A percentile compares a stretch with the other conserved stretches of the same genome.
Conservation (phyloP, 1,140 invertebrate genomes). For the Idris sp. region DNA sequence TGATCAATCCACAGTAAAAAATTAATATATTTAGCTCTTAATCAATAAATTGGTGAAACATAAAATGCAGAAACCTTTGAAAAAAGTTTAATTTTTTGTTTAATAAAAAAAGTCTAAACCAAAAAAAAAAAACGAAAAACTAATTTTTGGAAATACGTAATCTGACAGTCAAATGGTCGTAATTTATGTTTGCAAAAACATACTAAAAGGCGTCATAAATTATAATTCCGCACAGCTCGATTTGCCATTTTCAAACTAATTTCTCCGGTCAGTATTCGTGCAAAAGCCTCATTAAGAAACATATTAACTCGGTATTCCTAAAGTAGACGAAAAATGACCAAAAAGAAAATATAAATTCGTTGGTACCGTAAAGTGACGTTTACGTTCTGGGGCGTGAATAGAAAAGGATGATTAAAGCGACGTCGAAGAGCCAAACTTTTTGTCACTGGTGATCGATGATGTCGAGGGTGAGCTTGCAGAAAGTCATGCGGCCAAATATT, state of each 20-base stretch:
- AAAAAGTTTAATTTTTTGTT: no score
- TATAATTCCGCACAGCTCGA: neutral
- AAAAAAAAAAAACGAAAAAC: conserved; percentile 1
- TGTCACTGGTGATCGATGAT: conserved; percentile 53
- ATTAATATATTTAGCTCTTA: no score
- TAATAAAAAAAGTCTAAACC: neutral
- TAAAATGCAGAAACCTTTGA: no score
- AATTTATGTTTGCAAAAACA: conserved; percentile 1
- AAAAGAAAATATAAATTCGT: conserved; percentile 9
- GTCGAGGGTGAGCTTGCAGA: conserved; percentile 53
- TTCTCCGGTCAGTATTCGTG: conserved; percentile 1
- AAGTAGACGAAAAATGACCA: conserved; percentile 9
- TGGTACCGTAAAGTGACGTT: conserved; percentile 1
- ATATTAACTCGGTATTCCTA: conserved; percentile 5
- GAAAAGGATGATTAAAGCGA: conserved; percentile 20
- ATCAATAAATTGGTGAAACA: no score
- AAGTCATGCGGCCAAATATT: conserved; percentile 47
- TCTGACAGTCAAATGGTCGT: neutral
- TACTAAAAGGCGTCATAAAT: conserved; percentile 1
- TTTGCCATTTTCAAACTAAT: neutral
- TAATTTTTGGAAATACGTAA: neutral
- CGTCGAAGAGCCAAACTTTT: conserved; percentile 30
- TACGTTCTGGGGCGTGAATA: conserved; percentile 21
- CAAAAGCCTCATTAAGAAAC: conserved; percentile 32
- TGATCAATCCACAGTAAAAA: no score